Evolutionary conservation across 2,888 invertebrate genomes (phyloP).

Genomic region (Dasypolia templi): DNA sequence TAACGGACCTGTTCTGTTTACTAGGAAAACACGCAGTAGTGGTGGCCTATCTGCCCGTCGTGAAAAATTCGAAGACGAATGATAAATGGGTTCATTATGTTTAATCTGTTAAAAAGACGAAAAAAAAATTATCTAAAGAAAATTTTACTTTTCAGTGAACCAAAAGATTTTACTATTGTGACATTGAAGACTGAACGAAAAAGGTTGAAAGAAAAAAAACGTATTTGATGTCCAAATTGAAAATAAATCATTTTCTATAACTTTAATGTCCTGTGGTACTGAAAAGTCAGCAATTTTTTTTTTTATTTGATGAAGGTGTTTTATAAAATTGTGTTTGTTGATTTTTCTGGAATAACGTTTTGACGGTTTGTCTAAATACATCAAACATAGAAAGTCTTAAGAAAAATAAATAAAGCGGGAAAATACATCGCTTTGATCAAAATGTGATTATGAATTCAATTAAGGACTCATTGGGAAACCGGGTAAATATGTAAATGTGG

Average conservation of each 20-base stretch:
- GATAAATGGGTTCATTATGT: too few relatives aligned
- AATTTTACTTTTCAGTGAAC: slow-evolving; percentile 26
- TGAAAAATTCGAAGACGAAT: too few relatives aligned
- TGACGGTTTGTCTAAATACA: not conserved
- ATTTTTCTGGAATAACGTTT: slow-evolving; percentile 6
- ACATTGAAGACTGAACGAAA: slow-evolving; percentile 14
- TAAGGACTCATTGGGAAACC: not conserved
- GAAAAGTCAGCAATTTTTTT: slow-evolving; percentile 4
- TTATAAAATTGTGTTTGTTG: not conserved
- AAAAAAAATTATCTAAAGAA: slow-evolving; percentile 18
- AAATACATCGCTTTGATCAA: not conserved
- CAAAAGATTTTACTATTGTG: slow-evolving; percentile 35
- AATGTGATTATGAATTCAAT: not conserved
- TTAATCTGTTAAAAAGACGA: not conserved
- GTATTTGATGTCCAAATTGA: slow-evolving; percentile 28
- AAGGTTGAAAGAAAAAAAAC: slow-evolving; percentile 12
- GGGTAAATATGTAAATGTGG: too few relatives aligned
- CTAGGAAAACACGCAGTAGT: too few relatives aligned
- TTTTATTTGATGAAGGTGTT: not conserved
- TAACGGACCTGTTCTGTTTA: not conserved
- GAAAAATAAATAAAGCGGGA: not conserved
- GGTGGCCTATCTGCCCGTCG: too few relatives aligned
- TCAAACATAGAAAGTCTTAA: not conserved
- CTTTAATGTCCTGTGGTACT: slow-evolving; percentile 41
- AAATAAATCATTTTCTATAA: slow-evolving; percentile 33